Conservation (phyloP, 1,140 invertebrate genomes). For the Copidosoma floridanum region DNA sequence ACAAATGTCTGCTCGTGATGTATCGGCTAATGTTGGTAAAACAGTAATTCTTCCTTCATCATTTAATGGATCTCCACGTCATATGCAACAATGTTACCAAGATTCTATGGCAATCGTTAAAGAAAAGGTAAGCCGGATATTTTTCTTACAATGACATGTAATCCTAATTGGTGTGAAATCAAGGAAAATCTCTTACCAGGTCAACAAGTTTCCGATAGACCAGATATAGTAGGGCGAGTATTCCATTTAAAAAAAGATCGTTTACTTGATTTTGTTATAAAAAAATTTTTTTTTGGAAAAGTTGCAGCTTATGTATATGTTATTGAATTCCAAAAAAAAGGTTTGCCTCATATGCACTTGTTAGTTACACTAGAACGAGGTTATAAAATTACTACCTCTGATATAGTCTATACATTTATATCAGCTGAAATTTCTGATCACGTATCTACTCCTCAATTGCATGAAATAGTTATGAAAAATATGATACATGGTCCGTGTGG, state of each 20-base stretch:
- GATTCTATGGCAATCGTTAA: conserved; percentile 15
- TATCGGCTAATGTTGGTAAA: conserved; percentile 6
- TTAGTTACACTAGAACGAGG: conserved; percentile 44
- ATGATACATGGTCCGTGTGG: not conserved
- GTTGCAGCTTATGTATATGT: conserved; percentile 41
- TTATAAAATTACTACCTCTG: conserved; percentile 34
- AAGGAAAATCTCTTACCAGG: not conserved
- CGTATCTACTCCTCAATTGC: not conserved
- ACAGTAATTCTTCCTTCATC: conserved; percentile 37
- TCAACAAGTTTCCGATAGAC: not conserved
- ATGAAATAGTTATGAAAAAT: not conserved
- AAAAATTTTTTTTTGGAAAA: conserved; percentile 22
- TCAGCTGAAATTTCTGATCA: not conserved
- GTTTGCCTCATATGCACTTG: conserved; percentile 54
- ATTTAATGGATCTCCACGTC: conserved; percentile 38
- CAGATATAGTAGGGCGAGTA: not conserved
- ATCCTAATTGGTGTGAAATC: conserved; percentile 19
- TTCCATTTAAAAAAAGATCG: conserved; percentile 18
- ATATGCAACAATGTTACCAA: conserved; percentile 41
- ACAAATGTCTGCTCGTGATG: not conserved
- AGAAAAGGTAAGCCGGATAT: not conserved
- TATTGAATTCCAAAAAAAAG: conserved; percentile 45
- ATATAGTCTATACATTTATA: not conserved
- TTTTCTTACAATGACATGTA: conserved; percentile 1
- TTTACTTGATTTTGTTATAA: conserved; percentile 12